A percentile compares a stretch with the other conserved stretches of the same genome.
Evolutionary conservation across 2,113 vertebrate species (phyloP).

Genomic region (Hylia prasina): DNA sequence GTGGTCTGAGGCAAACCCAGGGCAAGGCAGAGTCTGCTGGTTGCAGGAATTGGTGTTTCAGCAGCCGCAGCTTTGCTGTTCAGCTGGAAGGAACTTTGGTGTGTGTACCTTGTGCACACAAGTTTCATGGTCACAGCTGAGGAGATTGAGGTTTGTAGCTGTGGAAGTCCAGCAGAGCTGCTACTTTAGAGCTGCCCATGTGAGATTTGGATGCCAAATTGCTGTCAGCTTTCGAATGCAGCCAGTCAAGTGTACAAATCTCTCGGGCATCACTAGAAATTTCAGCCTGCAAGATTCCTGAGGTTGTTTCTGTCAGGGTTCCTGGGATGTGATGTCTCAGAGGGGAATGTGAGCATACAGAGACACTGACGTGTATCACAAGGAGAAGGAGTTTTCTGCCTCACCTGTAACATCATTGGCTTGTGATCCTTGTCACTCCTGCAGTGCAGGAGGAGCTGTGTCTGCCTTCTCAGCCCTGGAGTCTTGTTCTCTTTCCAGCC

Average conservation of each 20-base stretch:
- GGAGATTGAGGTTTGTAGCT: neutral
- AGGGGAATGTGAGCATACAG: rapidly evolving
- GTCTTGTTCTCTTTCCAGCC: neutral
- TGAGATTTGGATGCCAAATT: neutral
- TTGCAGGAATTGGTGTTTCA: neutral
- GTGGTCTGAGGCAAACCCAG: neutral
- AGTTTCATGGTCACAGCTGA: neutral
- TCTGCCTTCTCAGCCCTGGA: neutral
- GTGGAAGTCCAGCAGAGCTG: neutral
- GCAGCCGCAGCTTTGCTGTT: neutral
- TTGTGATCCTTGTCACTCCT: neutral
- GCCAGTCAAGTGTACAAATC: neutral
- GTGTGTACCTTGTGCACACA: neutral
- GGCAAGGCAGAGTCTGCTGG: neutral
- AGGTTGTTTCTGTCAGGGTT: neutral
- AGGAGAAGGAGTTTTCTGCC: neutral
- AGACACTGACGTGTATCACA: neutral
- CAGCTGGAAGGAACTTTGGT: neutral
- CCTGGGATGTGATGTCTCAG: neutral
- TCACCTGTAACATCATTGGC: neutral
- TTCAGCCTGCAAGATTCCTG: neutral
- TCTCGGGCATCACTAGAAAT: neutral
- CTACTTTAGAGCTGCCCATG: neutral
- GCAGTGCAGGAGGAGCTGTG: neutral
- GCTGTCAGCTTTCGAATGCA: neutral